Base-by-base conservation (phyloP, 2,797 vertebrate species). In the Gephyroberyx darwinii region DNA sequence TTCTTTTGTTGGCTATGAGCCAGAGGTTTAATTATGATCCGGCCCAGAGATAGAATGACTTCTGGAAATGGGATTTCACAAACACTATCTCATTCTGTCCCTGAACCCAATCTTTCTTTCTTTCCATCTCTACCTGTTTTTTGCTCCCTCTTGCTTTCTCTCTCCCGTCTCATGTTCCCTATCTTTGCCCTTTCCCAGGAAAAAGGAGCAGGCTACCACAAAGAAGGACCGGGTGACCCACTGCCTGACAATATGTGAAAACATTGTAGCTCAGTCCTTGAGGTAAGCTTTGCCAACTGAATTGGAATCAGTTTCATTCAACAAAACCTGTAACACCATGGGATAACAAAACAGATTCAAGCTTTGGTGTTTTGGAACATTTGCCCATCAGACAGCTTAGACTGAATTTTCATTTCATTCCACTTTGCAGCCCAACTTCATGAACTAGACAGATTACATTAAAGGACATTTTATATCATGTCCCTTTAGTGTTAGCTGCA, bases 211-310 rank as follows among this genome's bases (percentile, higher is more conserved):
- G 80, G 94, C 95, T 47, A 94, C 96, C 19, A 97, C 96, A 82
- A 99, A 99, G 93, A 99, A 99, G 81, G 98, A 99, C 84, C 91
- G 97, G 8, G 97, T 99, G 84, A 97, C 94, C 75, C 97, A 99
- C 67, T 99, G 97, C 85, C 91, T 99, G 90, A 99, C 97, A 1
- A 99, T 99, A 94, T 99, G 97, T 85, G 97, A 99, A 90, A 99
- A 97, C 86, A 99, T 99, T 35, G 95, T 97, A 79, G 96, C 96
- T 56, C 98, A 98, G 83, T 98, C 97, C 39, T 92, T 99, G 85
- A 98, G 97, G 97, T 99, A 95, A 87, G 91, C 47, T 14, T 14
- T 67, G 35, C 5, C 60, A 10, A 9, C 41, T 13, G 0, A 64
- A 61, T 5, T 22, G 3, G 35, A 68, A 2, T 60, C 50, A 17